Percentiles rank a stretch among this genome's conserved stretches.
phyloP scores from a whole-genome alignment of 2,888 invertebrate species.

The Entomobrya multifasciata region DNA sequence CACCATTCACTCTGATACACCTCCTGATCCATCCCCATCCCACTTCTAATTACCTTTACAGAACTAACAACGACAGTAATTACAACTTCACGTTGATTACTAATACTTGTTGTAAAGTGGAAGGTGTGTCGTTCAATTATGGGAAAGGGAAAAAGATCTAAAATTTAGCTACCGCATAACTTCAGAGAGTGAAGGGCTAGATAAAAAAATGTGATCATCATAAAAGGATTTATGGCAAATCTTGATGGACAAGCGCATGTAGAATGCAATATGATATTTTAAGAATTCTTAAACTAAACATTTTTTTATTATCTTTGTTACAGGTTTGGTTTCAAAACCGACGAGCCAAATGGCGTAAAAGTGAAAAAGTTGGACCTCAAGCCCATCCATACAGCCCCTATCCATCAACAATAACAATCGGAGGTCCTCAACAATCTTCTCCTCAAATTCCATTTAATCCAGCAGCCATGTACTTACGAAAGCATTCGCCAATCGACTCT shows the following conservation, averaged over 20 bases:
- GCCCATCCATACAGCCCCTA: constrained; percentile 95
- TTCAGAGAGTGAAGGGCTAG: not conserved
- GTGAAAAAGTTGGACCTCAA: constrained; percentile 92
- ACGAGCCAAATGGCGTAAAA: constrained; percentile 94
- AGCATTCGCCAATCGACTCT: constrained; percentile 74
- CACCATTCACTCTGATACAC: not conserved
- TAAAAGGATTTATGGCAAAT: constrained; percentile 32
- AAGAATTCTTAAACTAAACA: too few relatives aligned
- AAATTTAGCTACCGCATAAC: constrained; percentile 53
- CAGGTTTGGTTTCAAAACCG: constrained; percentile 62
- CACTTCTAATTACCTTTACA: constrained; percentile 65
- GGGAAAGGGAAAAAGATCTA: constrained; percentile 15
- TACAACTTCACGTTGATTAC: constrained; percentile 68
- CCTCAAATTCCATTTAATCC: constrained; percentile 92
- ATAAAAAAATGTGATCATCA: not conserved
- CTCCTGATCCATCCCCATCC: constrained; percentile 4
- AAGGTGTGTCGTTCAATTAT: constrained; percentile 69
- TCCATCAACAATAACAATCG: constrained; percentile 82
- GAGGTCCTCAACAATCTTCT: constrained; percentile 84
- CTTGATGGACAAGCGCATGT: too few relatives aligned
- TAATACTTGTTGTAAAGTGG: constrained; percentile 58
- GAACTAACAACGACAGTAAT: constrained; percentile 71
- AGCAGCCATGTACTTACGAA: constrained; percentile 85
- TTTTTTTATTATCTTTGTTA: not conserved
- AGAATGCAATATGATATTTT: too few relatives aligned